Evolutionary conservation across 30 jellyfish, hydroid and myxozoan genomes (phyloP).

Genomic region (Cassiopea xamachana): DNA sequence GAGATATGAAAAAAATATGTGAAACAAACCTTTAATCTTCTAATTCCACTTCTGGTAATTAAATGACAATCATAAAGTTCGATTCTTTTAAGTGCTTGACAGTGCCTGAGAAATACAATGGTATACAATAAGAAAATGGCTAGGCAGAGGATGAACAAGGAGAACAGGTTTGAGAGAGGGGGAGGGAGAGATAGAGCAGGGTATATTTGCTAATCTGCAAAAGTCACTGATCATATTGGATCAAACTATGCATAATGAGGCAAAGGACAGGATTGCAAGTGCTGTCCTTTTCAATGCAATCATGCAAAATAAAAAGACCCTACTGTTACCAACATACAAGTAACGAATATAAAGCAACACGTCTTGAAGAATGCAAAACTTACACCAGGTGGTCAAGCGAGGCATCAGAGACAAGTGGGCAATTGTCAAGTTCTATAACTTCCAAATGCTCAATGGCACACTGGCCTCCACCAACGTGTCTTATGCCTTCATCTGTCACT

Average conservation of each 20-base stretch:
- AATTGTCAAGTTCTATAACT: constrained; percentile 92
- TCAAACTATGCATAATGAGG: no score
- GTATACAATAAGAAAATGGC: no score
- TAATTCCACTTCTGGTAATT: constrained; percentile 92
- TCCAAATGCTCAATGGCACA: constrained; percentile 95
- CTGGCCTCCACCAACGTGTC: constrained; percentile 95
- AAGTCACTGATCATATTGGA: no score
- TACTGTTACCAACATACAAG: no score
- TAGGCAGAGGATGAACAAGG: no score
- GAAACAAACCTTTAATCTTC: constrained; percentile 82
- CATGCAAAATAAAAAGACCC: no score
- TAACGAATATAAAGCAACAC: neutral
- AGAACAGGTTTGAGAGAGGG: no score
- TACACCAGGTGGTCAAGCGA: constrained; percentile 89
- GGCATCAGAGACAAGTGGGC: constrained; percentile 90
- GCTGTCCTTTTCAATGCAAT: no score
- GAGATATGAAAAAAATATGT: neutral
- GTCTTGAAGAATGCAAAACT: constrained; percentile 3
- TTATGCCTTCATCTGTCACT: constrained; percentile 95
- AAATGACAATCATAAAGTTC: constrained; percentile 95
- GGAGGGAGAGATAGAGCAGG: no score
- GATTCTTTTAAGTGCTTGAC: constrained; percentile 90
- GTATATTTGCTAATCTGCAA: no score
- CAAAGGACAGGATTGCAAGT: no score
- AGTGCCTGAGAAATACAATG: constrained; percentile 75